phyloP scores from a whole-genome alignment of 2,797 vertebrate species.

The Mormyrus hasselquistii region DNA sequence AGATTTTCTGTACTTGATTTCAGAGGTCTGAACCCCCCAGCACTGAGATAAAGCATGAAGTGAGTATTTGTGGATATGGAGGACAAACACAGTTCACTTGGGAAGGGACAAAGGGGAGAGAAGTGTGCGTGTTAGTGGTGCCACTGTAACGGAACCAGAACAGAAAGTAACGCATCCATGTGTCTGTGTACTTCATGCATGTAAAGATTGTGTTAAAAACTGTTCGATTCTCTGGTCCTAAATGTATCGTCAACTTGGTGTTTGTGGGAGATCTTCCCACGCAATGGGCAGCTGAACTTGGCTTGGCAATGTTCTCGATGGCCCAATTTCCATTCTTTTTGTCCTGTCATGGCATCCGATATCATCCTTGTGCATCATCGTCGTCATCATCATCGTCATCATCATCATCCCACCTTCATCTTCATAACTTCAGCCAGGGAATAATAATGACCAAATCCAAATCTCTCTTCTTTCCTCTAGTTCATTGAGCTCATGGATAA shows the following conservation, averaged over 20 bases:
- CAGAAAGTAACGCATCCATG: not conserved
- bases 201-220: not conserved
- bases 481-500: not conserved
- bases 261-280: not conserved
- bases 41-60: conserved; percentile 36
- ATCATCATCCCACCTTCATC: not conserved
- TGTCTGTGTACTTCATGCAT: conserved; percentile 30
- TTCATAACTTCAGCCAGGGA: not conserved
- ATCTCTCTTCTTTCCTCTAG: not conserved
- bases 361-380: not conserved
- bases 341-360: not conserved
- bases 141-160: not conserved
- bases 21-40: conserved; percentile 37
- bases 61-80: conserved; percentile 25
- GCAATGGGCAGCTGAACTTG: not conserved
- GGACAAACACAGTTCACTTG: conserved; percentile 17
- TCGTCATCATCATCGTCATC: not conserved
- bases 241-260: not conserved
- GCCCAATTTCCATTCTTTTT: not conserved
- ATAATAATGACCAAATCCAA: not conserved
- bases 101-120: not conserved
- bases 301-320: not conserved
- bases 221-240: no score
- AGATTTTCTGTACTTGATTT: conserved; percentile 36
- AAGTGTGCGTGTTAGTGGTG: not conserved